Evolutionary conservation across 2,797 vertebrate species (phyloP).

Genomic region (Pampus argenteus): DNA sequence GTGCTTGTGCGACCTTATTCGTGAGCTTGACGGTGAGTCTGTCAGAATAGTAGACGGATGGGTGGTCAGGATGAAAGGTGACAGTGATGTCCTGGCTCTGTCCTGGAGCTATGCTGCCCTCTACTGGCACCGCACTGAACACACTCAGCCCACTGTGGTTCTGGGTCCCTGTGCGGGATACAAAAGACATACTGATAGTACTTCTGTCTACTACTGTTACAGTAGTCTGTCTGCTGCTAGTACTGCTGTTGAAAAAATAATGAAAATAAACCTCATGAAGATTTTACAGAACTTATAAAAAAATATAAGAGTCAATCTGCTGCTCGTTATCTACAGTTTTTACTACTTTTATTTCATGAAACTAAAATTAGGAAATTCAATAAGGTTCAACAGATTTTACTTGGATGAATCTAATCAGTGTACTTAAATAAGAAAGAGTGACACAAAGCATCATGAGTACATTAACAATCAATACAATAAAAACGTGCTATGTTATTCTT

Average conservation of each 20-base stretch:
- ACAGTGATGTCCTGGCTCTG: constrained; percentile 84
- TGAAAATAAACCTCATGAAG: neutral
- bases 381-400: no score
- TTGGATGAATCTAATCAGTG: no score
- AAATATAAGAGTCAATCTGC: neutral
- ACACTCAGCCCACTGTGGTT: constrained; percentile 89
- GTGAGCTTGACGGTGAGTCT: constrained; percentile 86
- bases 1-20: constrained; percentile 82
- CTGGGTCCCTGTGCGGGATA: constrained; percentile 85
- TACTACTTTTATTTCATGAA: no score
- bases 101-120: constrained; percentile 85
- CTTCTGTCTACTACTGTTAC: neutral
- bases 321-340: no score
- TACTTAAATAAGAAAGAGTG: no score
- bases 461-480: no score
- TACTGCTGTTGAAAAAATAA: neutral
- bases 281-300: neutral
- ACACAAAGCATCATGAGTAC: no score
- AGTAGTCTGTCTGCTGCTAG: neutral
- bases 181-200: neutral
- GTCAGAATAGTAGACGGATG: constrained; percentile 88
- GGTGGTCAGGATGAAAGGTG: constrained; percentile 92
- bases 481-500: no score
- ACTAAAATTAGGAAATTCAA: no score
- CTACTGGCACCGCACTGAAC: constrained; percentile 86